Evolutionary conservation across 2,113 vertebrate species (phyloP).

Genomic region (Prolemur simus): DNA sequence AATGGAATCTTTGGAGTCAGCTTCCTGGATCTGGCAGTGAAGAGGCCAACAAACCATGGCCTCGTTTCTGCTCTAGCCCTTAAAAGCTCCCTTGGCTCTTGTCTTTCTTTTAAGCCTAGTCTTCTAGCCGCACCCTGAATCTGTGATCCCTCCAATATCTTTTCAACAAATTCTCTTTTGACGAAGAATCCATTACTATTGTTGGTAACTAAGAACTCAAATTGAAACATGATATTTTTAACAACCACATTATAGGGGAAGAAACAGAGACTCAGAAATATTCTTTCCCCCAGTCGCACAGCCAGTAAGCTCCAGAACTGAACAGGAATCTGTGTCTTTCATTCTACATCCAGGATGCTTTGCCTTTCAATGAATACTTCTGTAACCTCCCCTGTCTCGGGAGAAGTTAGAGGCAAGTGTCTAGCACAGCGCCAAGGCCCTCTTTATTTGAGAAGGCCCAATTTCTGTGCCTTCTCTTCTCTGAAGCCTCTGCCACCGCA

Average conservation of each 20-base stretch:
- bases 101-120: neutral
- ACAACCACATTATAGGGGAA: neutral
- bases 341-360: neutral
- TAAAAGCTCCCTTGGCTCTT: neutral
- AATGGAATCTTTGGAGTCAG: too few species aligned
- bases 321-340: fast-evolving
- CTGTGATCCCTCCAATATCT: too few species aligned
- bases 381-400: too few species aligned
- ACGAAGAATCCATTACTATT: neutral
- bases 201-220: neutral
- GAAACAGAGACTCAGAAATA: neutral
- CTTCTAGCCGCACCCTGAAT: neutral
- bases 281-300: neutral
- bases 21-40: too few species aligned
- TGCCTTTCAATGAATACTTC: neutral
- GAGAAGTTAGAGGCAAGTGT: too few species aligned
- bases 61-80: neutral
- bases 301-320: neutral
- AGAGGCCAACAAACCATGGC: fast-evolving
- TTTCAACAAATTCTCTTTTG: neutral
- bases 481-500: neutral
- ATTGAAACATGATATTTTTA: neutral
- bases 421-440: neutral
- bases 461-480: too few species aligned
- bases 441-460: neutral